phyloP scores from a whole-genome alignment of 2,113 vertebrate species.

The Glaucomys volans region DNA sequence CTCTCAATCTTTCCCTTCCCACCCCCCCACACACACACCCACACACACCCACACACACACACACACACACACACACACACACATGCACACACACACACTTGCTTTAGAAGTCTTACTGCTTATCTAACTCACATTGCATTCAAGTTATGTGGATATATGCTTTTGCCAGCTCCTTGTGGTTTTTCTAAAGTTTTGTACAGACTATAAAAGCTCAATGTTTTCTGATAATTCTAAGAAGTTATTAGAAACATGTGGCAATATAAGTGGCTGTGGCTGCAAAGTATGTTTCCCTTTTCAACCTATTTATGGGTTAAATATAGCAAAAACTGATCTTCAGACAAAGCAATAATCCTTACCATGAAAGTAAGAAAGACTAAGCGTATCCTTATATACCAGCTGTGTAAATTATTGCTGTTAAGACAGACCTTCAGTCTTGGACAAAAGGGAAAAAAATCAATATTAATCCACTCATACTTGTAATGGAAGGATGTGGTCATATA shows the following conservation, averaged over 20 bases:
- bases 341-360: slow-evolving; percentile 72
- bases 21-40: background rate
- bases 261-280: slow-evolving; percentile 47
- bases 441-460: slow-evolving; percentile 86
- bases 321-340: slow-evolving; percentile 73
- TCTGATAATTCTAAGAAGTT: slow-evolving; percentile 62
- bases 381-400: slow-evolving; percentile 75
- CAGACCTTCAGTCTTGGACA: slow-evolving; percentile 81
- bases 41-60: background rate
- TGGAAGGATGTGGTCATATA: slow-evolving; percentile 86
- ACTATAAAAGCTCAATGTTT: slow-evolving; percentile 69
- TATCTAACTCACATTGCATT: background rate
- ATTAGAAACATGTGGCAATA: slow-evolving; percentile 38
- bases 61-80: background rate
- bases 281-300: slow-evolving; percentile 53
- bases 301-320: slow-evolving; percentile 79
- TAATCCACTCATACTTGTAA: slow-evolving; percentile 89
- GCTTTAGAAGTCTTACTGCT: slow-evolving; percentile 11
- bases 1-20: background rate
- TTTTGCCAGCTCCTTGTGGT: slow-evolving; percentile 47
- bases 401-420: slow-evolving; percentile 85
- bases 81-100: background rate
- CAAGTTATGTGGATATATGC: background rate
- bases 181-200: slow-evolving; percentile 42
- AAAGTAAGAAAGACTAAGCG: slow-evolving; percentile 71